These are phyloP conservation scores for Desmophyllum pertusum DNA, from an alignment of 92 coral and sea anemone genomes.

Conservation along the genomic window DNA sequence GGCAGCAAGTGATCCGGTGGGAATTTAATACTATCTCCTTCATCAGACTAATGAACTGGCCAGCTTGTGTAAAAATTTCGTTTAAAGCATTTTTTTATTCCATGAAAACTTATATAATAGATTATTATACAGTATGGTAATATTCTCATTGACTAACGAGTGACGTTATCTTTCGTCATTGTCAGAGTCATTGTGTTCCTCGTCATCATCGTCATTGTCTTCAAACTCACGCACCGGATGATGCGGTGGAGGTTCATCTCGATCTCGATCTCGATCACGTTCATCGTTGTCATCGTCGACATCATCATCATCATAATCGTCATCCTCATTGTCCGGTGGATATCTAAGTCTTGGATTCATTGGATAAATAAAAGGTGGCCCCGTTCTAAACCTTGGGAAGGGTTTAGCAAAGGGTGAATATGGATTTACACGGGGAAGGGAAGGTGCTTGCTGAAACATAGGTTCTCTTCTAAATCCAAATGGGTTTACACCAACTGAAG, in stretches of 20 bases:
- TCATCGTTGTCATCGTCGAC: conserved; percentile 10
- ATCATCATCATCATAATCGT: conserved; percentile 3
- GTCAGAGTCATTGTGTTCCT: conserved; percentile 8
- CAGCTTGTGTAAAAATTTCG: too few species aligned
- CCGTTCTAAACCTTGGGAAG: background rate
- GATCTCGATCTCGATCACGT: background rate
- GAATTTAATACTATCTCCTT: too few species aligned
- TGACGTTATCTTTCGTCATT: conserved; percentile 23
- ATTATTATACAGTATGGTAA: too few species aligned
- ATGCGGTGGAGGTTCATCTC: background rate
- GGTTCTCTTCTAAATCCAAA: conserved; percentile 1
- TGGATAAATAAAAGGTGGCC: conserved; percentile 8
- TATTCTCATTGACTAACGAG: too few species aligned
- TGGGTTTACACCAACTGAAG: background rate
- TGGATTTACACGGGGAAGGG: background rate
- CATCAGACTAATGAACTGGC: too few species aligned
- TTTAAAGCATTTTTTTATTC: too few species aligned
- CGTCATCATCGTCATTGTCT: conserved; percentile 30
- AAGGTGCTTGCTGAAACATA: background rate
- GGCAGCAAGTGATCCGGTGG: too few species aligned
- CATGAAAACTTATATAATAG: too few species aligned
- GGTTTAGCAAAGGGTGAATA: conserved; percentile 13
- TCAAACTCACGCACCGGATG: conserved; percentile 14
- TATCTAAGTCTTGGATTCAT: background rate
- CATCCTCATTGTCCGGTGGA: background rate